Base-by-base conservation (phyloP, 2,888 invertebrate genomes). In the Euphydryas editha region DNA sequence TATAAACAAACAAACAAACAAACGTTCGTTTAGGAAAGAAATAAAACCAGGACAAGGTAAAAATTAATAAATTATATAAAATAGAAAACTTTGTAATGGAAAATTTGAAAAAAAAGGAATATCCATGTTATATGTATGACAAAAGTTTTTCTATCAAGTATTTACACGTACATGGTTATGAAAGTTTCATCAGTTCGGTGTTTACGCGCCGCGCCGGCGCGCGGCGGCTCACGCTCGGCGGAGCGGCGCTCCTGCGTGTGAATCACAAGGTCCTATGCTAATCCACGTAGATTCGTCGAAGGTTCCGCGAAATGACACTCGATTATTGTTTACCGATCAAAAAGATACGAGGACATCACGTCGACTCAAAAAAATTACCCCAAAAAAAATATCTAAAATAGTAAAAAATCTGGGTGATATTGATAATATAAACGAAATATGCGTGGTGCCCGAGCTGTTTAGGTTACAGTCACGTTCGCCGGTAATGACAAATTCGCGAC, bases 401-500 rank as follows among this genome's bases (percentile, higher is more conserved):
- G 80, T 82, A 87, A 90, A 90, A 87, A 89, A 84, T 81, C 80
- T 76, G 84, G 81, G 84, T 86, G 82, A 88, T 85, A 87, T 88
- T 87, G n/a, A n/a, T n/a, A 86, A 85, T 84, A 86, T 85, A 82
- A 85, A 82, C 83, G 81, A 81, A 83, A 85, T 81, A 86, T 79
- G 81, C 81, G 81, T 81, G 80, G 76, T 77, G 59, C 74, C 71
- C 72, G 77, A 78, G 77, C 74, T 86, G 87, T 85, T 86, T 86
- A 84, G 83, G 81, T 76, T 84, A 77, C 78, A 83, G 88, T 88
- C 92, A 92, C 92, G 92, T 91, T 81, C 81, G 70, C 68, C 76
- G 75, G 83, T 89, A 88, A 90, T 90, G 86, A 89, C 87, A 87
- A 89, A 87, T 88, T 86, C 83, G 84, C 84, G 79, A 80, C 85